Base-by-base conservation (phyloP, 1,140 invertebrate species). In the Tetraneura akinire region DNA sequence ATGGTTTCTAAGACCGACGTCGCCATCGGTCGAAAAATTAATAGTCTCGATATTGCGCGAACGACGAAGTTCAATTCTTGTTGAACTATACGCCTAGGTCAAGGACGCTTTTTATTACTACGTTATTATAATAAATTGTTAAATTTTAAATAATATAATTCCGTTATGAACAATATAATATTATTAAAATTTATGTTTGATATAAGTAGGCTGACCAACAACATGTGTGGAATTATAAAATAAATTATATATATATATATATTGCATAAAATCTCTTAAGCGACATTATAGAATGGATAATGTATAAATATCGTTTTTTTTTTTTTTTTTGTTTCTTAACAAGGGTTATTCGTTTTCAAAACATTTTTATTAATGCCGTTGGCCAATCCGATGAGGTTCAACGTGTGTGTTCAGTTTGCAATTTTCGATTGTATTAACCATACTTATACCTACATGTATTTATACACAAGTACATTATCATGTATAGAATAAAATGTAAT, bases 331-430 rank as follows among this genome's bases (percentile, higher is more conserved):
- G 18, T 53, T 53, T 68, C 47, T 29, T n/a, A 68, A 68, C 37
- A 45, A 68, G 37, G 32, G 18, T 62, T 62, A n/a, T n/a, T 32
- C 62, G 18, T 64, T 64, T 68, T 68, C 42, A 68, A 68, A 68
- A 68, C 23, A 47, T 32, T 45, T 10, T 45, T 18, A 45, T 68
- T 68, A 68, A 68, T 10, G 37, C 14, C 3, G 32, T 66, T 66
- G n/a, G 64, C 37, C n/a, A 68, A 45, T 68, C 37, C 21, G 45
- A 66, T 42, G 37, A 66, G 11, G 32, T 13, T 18, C 32, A 37
- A 23, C 32, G 21, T 37, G 32, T 37, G 32, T 37, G 32, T 37
- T 37, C 45, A 1, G 45, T 42, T n/a, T n/a, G n/a, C n/a, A n/a
- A n/a, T n/a, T n/a, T n/a, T n/a, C n/a, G n/a, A n/a, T 6, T 13